phyloP scores from a whole-genome alignment of 1,140 invertebrate species.

The Diabrotica virgifera region DNA sequence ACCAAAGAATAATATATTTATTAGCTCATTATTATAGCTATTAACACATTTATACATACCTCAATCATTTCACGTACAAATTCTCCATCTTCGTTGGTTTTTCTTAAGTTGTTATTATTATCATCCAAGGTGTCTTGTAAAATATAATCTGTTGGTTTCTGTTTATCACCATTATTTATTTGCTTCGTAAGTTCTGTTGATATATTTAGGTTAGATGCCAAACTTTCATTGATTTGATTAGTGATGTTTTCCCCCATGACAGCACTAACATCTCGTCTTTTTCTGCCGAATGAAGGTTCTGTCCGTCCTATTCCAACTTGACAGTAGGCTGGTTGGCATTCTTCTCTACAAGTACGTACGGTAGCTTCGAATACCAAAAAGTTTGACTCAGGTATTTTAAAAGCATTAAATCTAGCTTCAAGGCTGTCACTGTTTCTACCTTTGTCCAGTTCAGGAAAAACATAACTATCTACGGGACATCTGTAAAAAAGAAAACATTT shows the following conservation, averaged over 20 bases:
- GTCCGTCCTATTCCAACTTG: conserved; percentile 54
- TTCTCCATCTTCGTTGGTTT: conserved; percentile 58
- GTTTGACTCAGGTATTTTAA: conserved; percentile 93
- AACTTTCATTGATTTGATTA: too few relatives aligned
- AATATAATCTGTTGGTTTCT: too few relatives aligned
- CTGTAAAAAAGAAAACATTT: conserved; percentile 49
- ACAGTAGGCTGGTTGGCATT: conserved; percentile 85
- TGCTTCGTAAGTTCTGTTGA: not conserved
- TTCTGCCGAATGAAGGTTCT: conserved; percentile 75
- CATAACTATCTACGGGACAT: conserved; percentile 86
- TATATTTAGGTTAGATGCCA: not conserved
- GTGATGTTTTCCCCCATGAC: too few relatives aligned
- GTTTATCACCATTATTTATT: too few relatives aligned
- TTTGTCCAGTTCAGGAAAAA: conserved; percentile 86
- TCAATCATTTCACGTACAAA: conserved; percentile 85
- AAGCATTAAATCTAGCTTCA: conserved; percentile 89
- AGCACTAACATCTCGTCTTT: conserved; percentile 49
- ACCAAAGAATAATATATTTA: too few relatives aligned
- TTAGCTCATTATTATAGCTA: too few relatives aligned
- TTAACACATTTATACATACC: conserved; percentile 49
- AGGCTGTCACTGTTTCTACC: conserved; percentile 80
- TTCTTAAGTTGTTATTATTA: conserved; percentile 16
- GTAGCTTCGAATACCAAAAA: conserved; percentile 92
- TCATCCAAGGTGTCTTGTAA: too few relatives aligned
- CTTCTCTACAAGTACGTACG: conserved; percentile 81